Base-by-base conservation (phyloP, 2,888 invertebrate genomes). In the Drosophila subquinaria region DNA sequence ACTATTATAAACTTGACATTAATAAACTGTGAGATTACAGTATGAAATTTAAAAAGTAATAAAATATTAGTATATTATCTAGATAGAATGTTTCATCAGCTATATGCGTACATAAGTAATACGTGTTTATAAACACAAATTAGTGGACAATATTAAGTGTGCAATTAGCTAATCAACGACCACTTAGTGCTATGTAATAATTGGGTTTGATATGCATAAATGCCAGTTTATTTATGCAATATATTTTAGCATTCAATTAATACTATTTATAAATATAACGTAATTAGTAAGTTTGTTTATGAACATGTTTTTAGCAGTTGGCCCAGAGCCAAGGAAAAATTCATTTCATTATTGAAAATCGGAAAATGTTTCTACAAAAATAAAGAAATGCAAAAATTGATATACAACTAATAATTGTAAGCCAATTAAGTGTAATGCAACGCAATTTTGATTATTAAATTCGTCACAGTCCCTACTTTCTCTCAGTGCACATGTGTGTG, bases 121-220 rank as follows among this genome's bases (percentile, higher is more conserved):
- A 4, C 17, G 11, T 15, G 23, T 11, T 13, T 45, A 40, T 40
- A 15, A 15, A 8, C 27, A 15, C 15, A 38, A 40, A 42, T 42
- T 50, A 23, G 6, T 20, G 50, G 5, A 11, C 40, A 10, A 40
- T 36, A 9, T 3, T n/a, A 30, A 60, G 8, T 47, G 48, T 33
- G 66, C 35, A 69, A 61, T 69, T 62, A 69, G 62, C 61, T 69
- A 57, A 53, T 57, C 20, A 57, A 48, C 30, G 6, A 4, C 20
- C 15, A 53, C 35, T 65, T 47, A 40, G 42, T 20, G 4, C 13
- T 20, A 11, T 27, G 17, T 8, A 33, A 23, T 59, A 51, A 50
- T 51, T 42, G 4, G n/a, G 15, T 30, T 27, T 13, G 8, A 42
- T 30, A 40, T 20, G 40, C 40, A 15, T 17, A 50, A 50, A 50